Evolutionary conservation across 2,797 vertebrate genomes (phyloP), one percentile per base, ranked within the genome.

Genomic region (Phaenicophaeus curvirostris): DNA sequence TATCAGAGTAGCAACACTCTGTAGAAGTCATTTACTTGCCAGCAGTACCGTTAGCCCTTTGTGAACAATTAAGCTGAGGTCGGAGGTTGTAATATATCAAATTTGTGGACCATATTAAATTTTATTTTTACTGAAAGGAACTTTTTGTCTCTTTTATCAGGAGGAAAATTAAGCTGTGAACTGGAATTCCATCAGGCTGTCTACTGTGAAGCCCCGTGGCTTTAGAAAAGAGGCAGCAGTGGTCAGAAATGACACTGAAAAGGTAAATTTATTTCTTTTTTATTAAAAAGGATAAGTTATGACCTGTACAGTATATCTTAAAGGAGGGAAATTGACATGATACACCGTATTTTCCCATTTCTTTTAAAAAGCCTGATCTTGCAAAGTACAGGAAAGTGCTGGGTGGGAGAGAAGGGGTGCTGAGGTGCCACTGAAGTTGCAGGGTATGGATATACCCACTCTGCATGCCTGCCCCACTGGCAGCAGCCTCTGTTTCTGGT

Each of bases 71-170:
- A 97, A 96, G 84, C 93, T 91, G 88, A 96, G 96, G 96, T 96
- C 81, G 3, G 81, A 96, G 96, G 96, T 96, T 93, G 71, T n/a
- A 96, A 94, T 97, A 96, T 86, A 97, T 97, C 97, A 97, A 96
- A 95, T 97, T 97, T 96, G 95, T 0, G 5, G 78, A 91, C 95
- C 30, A 42, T 90, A 96, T 97, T 97, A 97, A 94, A 97, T 97
- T 97, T 96, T 97, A 97, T 96, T 97, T 97, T 97, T 93, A 97
- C 95, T 97, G 96, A 97, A 97, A 97, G 96, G 91, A 96, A 95
- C 92, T 97, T 96, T 97, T 96, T 97, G 96, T 97, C 92, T 96
- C 72, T 97, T 96, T 96, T 96, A 97, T 96, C 96, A 79, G 95
- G 96, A 97, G 96, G 89, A 96, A 96, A 97, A 96, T 97, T 96